Evolutionary conservation across 2,888 invertebrate species (phyloP).

Genomic region (Drosophila parthenogenetica): DNA sequence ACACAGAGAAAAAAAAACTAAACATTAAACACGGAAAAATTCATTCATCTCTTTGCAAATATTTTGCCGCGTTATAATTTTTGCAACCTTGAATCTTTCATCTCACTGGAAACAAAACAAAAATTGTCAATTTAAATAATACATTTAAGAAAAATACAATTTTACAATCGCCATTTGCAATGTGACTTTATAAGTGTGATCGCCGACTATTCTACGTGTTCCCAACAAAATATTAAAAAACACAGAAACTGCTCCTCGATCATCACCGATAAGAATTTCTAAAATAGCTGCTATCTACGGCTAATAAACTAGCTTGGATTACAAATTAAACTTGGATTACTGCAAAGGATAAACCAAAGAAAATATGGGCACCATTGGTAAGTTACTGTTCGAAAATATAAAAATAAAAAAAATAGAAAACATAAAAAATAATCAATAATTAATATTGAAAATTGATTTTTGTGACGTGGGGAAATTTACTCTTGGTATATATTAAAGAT

Average conservation of each 20-base stretch:
- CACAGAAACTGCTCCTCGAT: slow-evolving; percentile 8
- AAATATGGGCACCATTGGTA: slow-evolving; percentile 73
- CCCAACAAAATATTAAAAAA: slow-evolving; percentile 24
- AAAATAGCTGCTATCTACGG: neutral
- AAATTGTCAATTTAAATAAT: slow-evolving; percentile 46
- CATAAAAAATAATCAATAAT: too few species aligned
- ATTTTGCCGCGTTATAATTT: slow-evolving; percentile 59
- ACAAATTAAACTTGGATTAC: slow-evolving; percentile 50
- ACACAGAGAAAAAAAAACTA: slow-evolving; percentile 5
- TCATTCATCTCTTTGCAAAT: slow-evolving; percentile 35
- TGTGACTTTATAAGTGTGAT: slow-evolving; percentile 73
- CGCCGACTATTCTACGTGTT: slow-evolving; percentile 49
- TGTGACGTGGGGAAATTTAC: too few species aligned
- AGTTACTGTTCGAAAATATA: slow-evolving; percentile 31
- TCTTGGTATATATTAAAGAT: too few species aligned
- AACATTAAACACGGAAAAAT: slow-evolving; percentile 14
- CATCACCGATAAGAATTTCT: slow-evolving; percentile 14
- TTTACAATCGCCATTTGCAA: slow-evolving; percentile 59
- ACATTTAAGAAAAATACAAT: slow-evolving; percentile 18
- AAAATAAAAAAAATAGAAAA: neutral
- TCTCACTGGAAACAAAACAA: slow-evolving; percentile 50
- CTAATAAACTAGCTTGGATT: slow-evolving; percentile 27
- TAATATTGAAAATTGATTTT: too few species aligned
- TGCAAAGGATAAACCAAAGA: slow-evolving; percentile 23
- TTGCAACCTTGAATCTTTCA: slow-evolving; percentile 53